A percentile compares a stretch with the other conserved stretches of the same genome.
Evolutionary conservation across 1,140 invertebrate species (phyloP).

Genomic region (Panagrolaimus sp.): DNA sequence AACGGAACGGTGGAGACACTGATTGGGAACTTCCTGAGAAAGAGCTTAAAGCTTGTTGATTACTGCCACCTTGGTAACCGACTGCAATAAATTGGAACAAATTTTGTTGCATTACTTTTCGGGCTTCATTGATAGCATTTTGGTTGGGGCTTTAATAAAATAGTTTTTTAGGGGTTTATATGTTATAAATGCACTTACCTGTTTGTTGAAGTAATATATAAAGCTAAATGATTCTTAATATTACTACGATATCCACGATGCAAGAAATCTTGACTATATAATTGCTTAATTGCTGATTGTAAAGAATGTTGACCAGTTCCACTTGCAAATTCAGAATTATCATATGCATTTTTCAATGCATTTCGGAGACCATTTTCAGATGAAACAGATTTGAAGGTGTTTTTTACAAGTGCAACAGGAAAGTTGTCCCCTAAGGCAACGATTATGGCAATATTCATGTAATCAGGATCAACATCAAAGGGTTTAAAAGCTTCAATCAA

Average conservation of each 20-base stretch:
- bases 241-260: background rate
- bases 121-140: background rate
- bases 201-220: background rate
- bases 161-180: too few relatives aligned
- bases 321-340: background rate
- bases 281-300: background rate
- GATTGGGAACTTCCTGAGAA: background rate
- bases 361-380: background rate
- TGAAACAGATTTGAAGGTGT: background rate
- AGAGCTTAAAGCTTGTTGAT: background rate
- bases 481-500: background rate
- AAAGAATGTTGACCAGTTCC: background rate
- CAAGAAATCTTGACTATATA: background rate
- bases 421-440: background rate
- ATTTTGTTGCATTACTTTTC: background rate
- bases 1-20: too few relatives aligned
- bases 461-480: background rate
- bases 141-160: background rate
- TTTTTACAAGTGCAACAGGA: background rate
- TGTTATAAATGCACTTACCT: too few relatives aligned
- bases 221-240: background rate
- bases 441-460: slow-evolving; percentile 8
- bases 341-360: background rate
- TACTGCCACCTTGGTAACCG: background rate
- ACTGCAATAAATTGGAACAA: background rate